These are phyloP conservation scores for Microdon myrmicae DNA, from an alignment of 2,888 invertebrate species.

Conservation along the genomic window DNA sequence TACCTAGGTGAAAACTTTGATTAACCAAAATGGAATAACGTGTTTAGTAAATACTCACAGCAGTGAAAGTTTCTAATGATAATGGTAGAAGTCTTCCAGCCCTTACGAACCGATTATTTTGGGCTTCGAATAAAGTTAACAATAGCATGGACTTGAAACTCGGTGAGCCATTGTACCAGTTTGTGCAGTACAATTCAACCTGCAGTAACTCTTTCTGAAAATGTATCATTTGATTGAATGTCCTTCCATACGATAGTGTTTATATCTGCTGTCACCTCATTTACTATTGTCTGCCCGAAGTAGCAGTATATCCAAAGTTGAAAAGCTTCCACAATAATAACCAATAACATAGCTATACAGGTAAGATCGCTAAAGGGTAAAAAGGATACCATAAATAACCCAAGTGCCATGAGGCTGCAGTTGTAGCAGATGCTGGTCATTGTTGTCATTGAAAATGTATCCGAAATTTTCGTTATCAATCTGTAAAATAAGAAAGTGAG, in stretches of 20 bases:
- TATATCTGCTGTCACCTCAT: too few species aligned
- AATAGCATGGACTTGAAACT: slow-evolving; percentile 17
- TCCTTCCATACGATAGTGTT: too few species aligned
- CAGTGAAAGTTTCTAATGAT: slow-evolving; percentile 19
- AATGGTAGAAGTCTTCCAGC: slow-evolving; percentile 23
- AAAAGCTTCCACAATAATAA: not conserved
- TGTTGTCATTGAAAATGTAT: slow-evolving; percentile 12
- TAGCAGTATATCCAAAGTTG: slow-evolving; percentile 21
- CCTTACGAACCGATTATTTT: slow-evolving; percentile 16
- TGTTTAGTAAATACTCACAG: not conserved
- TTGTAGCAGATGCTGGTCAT: slow-evolving; percentile 10
- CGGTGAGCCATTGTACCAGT: slow-evolving; percentile 22
- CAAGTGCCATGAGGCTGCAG: slow-evolving; percentile 9
- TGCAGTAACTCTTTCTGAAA: slow-evolving; percentile 13
- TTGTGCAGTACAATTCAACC: slow-evolving; percentile 11
- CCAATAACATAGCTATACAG: slow-evolving; percentile 9
- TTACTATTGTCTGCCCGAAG: slow-evolving; percentile 9
- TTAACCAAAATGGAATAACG: not conserved
- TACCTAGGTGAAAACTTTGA: slow-evolving; percentile 4
- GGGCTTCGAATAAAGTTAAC: slow-evolving; percentile 11
- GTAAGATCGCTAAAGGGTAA: not conserved
- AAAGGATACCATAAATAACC: slow-evolving; percentile 12
- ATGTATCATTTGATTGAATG: too few species aligned
- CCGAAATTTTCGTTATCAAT: slow-evolving; percentile 8
- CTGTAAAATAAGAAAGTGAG: not conserved